Percentiles rank a stretch among this genome's conserved stretches.
Evolutionary conservation across 2,113 vertebrate species (phyloP).

Genomic region (Rostratula benghalensis): DNA sequence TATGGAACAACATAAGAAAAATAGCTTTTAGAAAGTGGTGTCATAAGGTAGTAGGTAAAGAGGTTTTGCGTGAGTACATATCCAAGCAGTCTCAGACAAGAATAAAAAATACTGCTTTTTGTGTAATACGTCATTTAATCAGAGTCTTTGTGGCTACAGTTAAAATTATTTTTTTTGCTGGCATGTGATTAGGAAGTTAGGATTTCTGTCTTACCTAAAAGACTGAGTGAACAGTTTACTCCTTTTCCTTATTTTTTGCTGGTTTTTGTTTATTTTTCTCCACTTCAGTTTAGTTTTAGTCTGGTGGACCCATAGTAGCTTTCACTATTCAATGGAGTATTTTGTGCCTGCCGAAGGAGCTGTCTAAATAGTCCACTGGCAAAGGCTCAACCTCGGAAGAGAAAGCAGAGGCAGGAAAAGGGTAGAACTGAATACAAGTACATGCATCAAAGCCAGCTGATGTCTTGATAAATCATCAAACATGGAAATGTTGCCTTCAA

Average conservation of each 20-base stretch:
- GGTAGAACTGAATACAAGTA: neutral
- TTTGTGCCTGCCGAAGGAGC: neutral
- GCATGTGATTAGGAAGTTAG: neutral
- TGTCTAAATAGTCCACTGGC: neutral
- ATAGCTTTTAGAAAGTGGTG: neutral
- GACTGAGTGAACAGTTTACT: neutral
- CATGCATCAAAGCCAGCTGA: neutral
- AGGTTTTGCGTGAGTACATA: neutral
- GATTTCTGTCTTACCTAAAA: neutral
- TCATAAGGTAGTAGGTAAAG: neutral
- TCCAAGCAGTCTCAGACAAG: neutral
- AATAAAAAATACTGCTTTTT: neutral
- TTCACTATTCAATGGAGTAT: neutral
- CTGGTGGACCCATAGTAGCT: neutral
- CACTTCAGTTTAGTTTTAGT: neutral
- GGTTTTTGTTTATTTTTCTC: neutral
- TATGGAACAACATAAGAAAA: constrained; percentile 6
- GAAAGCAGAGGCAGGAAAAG: neutral
- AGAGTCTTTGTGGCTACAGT: neutral
- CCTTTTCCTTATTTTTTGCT: neutral
- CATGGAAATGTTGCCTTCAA: neutral
- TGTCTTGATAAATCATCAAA: neutral
- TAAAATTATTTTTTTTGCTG: neutral
- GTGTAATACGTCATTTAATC: neutral
- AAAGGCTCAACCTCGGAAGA: neutral